Percentiles rank a stretch among this genome's conserved stretches.
Conservation (phyloP, 2,113 vertebrate genomes). For the Cathartes aura region DNA sequence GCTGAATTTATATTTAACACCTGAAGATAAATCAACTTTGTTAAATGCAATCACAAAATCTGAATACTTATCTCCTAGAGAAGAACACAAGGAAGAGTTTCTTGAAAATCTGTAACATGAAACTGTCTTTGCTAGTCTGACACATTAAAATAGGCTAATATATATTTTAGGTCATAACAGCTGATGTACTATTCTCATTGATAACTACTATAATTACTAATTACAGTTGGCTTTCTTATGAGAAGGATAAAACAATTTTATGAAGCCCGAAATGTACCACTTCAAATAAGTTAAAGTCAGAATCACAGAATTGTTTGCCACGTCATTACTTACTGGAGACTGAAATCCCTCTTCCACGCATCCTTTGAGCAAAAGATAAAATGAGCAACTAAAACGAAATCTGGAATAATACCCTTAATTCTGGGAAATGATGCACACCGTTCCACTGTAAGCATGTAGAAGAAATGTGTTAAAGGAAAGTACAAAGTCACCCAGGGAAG, state of each 20-base stretch:
- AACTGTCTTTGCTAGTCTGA: background rate
- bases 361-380: background rate
- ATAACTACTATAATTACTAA: background rate
- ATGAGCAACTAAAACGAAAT: background rate
- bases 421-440: background rate
- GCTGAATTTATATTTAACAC: background rate
- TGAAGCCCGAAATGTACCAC: background rate
- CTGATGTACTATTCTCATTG: background rate
- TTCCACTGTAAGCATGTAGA: background rate
- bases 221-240: background rate
- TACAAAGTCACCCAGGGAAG: background rate
- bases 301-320: background rate
- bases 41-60: background rate
- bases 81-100: background rate
- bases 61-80: background rate
- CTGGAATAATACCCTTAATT: background rate
- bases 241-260: background rate
- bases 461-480: background rate
- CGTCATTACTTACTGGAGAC: background rate
- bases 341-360: background rate
- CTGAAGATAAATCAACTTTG: background rate
- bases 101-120: background rate
- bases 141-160: background rate
- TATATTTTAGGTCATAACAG: background rate
- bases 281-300: background rate